Evolutionary conservation across 2,888 invertebrate species (phyloP).

Genomic region (Morpho achilles): DNA sequence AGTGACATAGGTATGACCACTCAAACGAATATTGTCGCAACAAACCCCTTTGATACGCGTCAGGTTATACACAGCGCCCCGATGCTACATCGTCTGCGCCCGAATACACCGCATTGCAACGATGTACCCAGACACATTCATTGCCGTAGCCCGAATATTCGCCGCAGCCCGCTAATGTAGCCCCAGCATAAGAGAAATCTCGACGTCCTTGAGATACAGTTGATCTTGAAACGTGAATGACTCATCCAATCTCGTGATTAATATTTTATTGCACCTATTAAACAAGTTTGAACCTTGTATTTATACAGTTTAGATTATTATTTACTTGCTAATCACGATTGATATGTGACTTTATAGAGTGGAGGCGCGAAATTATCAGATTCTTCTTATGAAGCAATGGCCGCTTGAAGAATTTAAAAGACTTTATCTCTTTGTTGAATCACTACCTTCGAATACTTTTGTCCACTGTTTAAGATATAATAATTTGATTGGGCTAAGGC

Average conservation of each 20-base stretch:
- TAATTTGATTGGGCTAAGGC: not conserved
- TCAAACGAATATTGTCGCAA: too few relatives aligned
- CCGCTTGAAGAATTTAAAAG: constrained; percentile 28
- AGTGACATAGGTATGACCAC: too few relatives aligned
- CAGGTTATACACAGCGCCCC: too few relatives aligned
- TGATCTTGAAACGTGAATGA: constrained; percentile 48
- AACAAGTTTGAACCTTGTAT: constrained; percentile 6
- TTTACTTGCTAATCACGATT: not conserved
- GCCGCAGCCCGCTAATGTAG: too few relatives aligned
- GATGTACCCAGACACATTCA: too few relatives aligned
- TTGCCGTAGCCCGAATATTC: too few relatives aligned
- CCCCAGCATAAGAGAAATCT: constrained; percentile 32
- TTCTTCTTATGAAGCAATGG: constrained; percentile 25
- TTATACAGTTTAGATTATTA: constrained; percentile 5
- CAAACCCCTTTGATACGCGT: too few relatives aligned
- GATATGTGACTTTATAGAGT: constrained; percentile 1
- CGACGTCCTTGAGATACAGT: constrained; percentile 63
- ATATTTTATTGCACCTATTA: constrained; percentile 11
- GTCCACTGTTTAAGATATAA: constrained; percentile 5
- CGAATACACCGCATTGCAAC: too few relatives aligned
- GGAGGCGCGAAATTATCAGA: constrained; percentile 16
- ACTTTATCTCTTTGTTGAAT: constrained; percentile 25
- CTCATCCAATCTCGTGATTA: constrained; percentile 40
- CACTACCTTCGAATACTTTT: constrained; percentile 18
- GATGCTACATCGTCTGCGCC: too few relatives aligned